Percentiles rank a stretch among this genome's conserved stretches.
phyloP scores from a whole-genome alignment of 2,113 vertebrate genomes.

The Melanocharis versteri region DNA sequence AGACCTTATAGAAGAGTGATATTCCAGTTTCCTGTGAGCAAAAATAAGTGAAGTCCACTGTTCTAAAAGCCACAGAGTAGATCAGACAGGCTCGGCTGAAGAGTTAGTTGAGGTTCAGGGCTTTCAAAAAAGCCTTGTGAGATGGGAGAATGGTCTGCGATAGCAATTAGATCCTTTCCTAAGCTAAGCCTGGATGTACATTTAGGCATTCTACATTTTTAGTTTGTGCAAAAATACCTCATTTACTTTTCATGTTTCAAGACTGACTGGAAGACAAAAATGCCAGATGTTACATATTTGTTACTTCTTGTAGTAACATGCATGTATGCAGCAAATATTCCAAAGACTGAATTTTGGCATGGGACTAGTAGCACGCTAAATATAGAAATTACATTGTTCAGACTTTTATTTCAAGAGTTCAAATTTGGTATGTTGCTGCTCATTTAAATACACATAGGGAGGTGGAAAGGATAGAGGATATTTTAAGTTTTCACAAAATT shows the following conservation, averaged over 20 bases:
- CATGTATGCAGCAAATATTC: constrained; percentile 9
- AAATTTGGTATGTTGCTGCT: neutral
- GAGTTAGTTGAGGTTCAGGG: neutral
- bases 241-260: neutral
- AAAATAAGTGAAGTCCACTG: neutral
- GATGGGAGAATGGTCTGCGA: neutral
- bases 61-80: neutral
- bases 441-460: neutral
- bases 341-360: neutral
- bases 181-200: neutral
- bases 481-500: constrained; percentile 4
- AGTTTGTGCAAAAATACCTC: neutral
- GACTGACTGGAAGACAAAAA: neutral
- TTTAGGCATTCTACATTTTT: neutral
- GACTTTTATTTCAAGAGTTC: neutral
- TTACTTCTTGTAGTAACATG: neutral
- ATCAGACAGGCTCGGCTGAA: neutral
- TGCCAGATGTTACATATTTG: neutral
- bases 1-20: neutral
- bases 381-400: constrained; percentile 27
- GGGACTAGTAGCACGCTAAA: neutral
- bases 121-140: neutral
- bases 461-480: neutral
- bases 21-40: neutral
- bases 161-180: neutral